Evolutionary conservation across 30 jellyfish, hydroid and myxozoan species (phyloP).

Genomic region (Hydractinia symbiolongicarpus): DNA sequence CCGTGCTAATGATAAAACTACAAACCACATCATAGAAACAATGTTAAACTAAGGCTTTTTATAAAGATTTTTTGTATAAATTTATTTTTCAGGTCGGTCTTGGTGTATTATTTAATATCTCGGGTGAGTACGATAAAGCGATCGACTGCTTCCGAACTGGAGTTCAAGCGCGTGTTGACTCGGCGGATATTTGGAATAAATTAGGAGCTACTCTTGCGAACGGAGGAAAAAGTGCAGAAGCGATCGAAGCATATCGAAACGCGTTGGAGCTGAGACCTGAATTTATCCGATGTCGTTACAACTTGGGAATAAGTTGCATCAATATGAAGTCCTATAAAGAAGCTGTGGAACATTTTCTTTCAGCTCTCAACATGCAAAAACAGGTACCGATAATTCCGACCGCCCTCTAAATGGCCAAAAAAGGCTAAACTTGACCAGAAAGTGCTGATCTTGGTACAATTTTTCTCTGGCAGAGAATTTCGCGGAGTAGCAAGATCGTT

Average conservation of each 20-base stretch:
- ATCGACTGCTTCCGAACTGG: constrained; percentile 91
- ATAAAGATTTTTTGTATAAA: neutral
- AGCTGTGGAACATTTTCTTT: constrained; percentile 81
- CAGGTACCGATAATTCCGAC: constrained; percentile 38
- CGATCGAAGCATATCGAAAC: constrained; percentile 75
- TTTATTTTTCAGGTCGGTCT: constrained; percentile 61
- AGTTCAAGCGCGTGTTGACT: constrained; percentile 60
- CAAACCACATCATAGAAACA: too few species aligned
- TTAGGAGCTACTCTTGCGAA: constrained; percentile 93
- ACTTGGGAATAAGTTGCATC: constrained; percentile 87
- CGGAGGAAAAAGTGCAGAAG: constrained; percentile 93
- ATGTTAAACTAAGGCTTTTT: too few species aligned
- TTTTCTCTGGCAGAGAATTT: too few species aligned
- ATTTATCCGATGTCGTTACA: constrained; percentile 79
- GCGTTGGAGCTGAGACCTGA: constrained; percentile 84
- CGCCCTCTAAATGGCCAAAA: neutral
- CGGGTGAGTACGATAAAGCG: constrained; percentile 84
- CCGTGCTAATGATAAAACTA: too few species aligned
- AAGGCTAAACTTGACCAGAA: neutral
- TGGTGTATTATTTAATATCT: constrained; percentile 74
- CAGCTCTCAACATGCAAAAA: constrained; percentile 82
- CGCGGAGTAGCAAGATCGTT: too few species aligned
- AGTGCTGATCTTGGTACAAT: too few species aligned
- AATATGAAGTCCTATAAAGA: constrained; percentile 67
- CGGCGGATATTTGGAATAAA: constrained; percentile 80